Evolutionary conservation across 64 coral and sea anemone genomes (phyloP).

Genomic region (Stichodactyla mertensii): DNA sequence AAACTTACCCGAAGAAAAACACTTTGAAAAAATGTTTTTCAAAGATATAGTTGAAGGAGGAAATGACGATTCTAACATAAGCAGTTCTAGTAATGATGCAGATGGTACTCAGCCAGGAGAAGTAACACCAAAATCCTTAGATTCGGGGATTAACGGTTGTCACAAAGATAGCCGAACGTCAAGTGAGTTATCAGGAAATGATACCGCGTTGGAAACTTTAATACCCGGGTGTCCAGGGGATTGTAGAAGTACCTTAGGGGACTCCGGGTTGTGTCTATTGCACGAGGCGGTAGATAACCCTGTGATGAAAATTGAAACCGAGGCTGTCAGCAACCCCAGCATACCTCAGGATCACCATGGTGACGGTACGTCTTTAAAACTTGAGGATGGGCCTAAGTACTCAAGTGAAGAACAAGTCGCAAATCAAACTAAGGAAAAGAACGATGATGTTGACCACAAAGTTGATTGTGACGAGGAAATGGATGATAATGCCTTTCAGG

Average conservation of each 20-base stretch:
- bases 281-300: neutral
- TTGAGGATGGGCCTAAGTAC: neutral
- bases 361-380: neutral
- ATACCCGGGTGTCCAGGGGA: neutral
- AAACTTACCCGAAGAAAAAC: neutral
- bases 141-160: neutral
- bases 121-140: neutral
- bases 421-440: neutral
- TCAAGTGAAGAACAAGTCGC: neutral
- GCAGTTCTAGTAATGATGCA: neutral
- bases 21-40: neutral
- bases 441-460: neutral
- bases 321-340: neutral
- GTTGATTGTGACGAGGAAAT: neutral
- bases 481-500: neutral
- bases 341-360: neutral
- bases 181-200: neutral
- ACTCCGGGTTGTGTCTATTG: neutral
- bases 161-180: neutral
- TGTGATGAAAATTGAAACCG: neutral
- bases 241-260: neutral
- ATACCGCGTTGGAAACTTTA: neutral
- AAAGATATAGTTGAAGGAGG: conserved; percentile 1
- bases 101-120: neutral
- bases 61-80: neutral